Conservation (phyloP, 2,797 vertebrate species). For the Neosilurus hyrtlii region DNA sequence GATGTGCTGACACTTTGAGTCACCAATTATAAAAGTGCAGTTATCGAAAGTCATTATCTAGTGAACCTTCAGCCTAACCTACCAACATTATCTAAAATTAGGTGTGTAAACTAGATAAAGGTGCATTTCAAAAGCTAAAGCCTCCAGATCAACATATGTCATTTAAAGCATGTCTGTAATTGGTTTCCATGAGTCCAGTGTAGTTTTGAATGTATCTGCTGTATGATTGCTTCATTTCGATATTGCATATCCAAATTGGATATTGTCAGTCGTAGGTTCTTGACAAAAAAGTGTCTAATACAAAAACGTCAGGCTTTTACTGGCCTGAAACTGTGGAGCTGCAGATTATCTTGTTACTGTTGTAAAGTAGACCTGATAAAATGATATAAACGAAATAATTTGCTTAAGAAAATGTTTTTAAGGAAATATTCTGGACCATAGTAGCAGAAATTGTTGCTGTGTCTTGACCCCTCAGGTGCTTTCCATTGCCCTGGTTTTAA, state of each 20-base stretch:
- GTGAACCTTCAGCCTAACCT: conserved; percentile 64
- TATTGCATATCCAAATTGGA: neutral
- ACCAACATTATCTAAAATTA: conserved; percentile 57
- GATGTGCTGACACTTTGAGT: conserved; percentile 24
- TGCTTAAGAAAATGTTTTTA: no score
- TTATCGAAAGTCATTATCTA: conserved; percentile 50
- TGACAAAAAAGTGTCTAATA: conserved; percentile 14
- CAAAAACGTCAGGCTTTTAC: neutral
- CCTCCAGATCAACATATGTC: neutral
- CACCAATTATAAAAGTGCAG: neutral
- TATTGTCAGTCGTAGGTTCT: neutral
- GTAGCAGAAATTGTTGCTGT: neutral
- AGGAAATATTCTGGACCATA: neutral
- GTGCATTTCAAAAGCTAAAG: conserved; percentile 46
- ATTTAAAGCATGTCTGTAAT: conserved; percentile 17
- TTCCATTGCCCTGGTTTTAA: neutral
- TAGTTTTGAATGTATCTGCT: neutral
- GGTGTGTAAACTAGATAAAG: conserved; percentile 63
- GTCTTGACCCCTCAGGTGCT: neutral
- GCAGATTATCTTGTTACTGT: neutral
- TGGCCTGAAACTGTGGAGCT: no score
- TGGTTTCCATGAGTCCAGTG: no score
- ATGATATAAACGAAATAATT: neutral
- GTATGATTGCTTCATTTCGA: neutral
- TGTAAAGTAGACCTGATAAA: neutral